Percentiles rank a stretch among this genome's conserved stretches.
Evolutionary conservation across 1,140 invertebrate genomes (phyloP).

Genomic region (Goniozus legneri): DNA sequence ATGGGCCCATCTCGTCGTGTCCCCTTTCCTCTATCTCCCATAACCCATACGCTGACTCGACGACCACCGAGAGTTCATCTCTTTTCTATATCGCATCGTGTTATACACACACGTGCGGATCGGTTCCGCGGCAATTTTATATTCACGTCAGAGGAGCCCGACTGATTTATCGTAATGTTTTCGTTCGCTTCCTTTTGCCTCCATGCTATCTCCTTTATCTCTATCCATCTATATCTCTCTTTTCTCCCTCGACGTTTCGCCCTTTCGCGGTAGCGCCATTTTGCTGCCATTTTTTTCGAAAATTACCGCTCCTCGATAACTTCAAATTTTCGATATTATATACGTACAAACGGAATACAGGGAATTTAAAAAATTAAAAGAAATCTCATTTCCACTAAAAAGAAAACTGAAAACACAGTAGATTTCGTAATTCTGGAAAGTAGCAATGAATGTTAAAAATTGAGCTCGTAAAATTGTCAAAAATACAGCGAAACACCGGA

Average conservation of each 20-base stretch:
- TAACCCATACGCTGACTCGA: slow-evolving; percentile 7
- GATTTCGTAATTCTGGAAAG: no score
- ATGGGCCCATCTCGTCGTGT: slow-evolving; percentile 33
- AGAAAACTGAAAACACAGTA: no score
- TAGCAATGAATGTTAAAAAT: no score
- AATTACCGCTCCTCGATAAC: no score
- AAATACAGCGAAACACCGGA: no score
- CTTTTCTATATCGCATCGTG: slow-evolving; percentile 31
- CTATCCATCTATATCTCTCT: background rate
- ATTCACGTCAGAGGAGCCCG: slow-evolving; percentile 42
- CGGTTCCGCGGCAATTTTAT: slow-evolving; percentile 53
- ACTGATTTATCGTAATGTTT: slow-evolving; percentile 53
- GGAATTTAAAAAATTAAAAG: no score
- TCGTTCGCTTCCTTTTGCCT: slow-evolving; percentile 29
- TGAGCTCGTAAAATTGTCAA: no score
- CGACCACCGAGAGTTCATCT: slow-evolving; percentile 22
- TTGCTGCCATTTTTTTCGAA: no score
- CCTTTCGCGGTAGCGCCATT: no score
- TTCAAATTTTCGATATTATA: no score
- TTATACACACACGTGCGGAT: slow-evolving; percentile 50
- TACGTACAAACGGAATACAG: no score
- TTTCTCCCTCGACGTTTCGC: background rate
- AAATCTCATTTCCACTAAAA: no score
- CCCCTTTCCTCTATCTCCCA: slow-evolving; percentile 14
- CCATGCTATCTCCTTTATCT: slow-evolving; percentile 19